Evolutionary conservation across 2,113 vertebrate genomes (phyloP).

Genomic region (Tiliqua scincoides): DNA sequence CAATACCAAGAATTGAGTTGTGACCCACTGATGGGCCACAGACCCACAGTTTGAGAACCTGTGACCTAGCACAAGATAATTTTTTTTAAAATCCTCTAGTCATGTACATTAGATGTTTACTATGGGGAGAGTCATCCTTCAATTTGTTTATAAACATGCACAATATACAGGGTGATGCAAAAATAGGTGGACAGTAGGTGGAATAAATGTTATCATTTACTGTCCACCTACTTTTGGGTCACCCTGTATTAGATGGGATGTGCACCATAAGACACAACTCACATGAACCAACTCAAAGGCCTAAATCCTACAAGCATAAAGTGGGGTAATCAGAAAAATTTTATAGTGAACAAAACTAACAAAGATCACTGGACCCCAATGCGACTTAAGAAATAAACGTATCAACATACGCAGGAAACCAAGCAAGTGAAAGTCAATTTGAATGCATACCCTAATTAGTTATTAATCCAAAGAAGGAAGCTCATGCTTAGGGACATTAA

Average conservation of each 20-base stretch:
- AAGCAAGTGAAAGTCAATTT: background rate
- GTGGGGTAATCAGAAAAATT: background rate
- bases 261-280: no score
- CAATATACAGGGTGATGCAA: no score
- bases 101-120: conserved; percentile 4
- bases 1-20: no score
- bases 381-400: background rate
- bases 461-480: background rate
- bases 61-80: no score
- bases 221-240: no score
- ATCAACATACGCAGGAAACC: background rate
- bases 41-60: no score
- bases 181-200: no score
- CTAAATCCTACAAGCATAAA: background rate
- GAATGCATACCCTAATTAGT: background rate
- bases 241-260: no score
- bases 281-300: background rate
- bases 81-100: background rate
- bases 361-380: background rate
- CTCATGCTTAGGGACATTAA: background rate
- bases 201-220: no score
- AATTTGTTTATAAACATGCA: background rate
- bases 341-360: background rate
- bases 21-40: no score
- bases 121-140: background rate